Evolutionary conservation across 2,888 invertebrate genomes (phyloP), one percentile per base, ranked within the genome.

Genomic region (Oscheius sp.): DNA sequence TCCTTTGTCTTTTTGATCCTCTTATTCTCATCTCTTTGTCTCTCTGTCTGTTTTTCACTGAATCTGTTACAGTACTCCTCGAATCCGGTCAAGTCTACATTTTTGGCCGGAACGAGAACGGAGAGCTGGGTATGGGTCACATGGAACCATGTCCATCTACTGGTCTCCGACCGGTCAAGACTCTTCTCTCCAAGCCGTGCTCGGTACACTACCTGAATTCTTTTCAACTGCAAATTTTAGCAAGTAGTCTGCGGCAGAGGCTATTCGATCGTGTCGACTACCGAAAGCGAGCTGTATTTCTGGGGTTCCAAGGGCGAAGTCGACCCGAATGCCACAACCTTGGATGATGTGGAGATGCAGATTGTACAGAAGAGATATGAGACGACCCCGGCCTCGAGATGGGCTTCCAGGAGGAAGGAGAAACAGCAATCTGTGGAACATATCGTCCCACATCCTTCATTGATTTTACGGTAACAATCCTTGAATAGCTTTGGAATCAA

Each of bases 201-300:
- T 79, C 83, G 53, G 80, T 83, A 60, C 59, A 47, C 68, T 4
- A 13, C 37, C 21, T 42, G n/a, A 1, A 2, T 29, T 59, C 3
- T 10, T 55, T 37, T 47, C 13, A 65, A 59, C 29, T 65, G 35
- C 42, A 11, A 37, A 65, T 75, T 83, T 87, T 50, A 88, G 93
- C 93, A 92, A 88, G 91, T 93, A 10, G 91, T 92, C 79, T 93
- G 93, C 89, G 93, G 93, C 13, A 92, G 92, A 37, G 92, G 92
- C 33, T 93, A 92, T 88, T 93, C 93, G 0, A 90, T 93, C n/a
- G 92, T 92, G 9, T 92, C 92, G 2, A 93, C 93, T 1, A 90
- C 92, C 55, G 92, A 93, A 79, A 93, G 93, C 87, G 92, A 93
- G 35, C 90, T 94, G 9, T 92, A 93, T 80, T 92, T 93, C 85